Evolutionary conservation across 2,888 invertebrate species (phyloP).

Genomic region (Cremastobaeus sp.): DNA sequence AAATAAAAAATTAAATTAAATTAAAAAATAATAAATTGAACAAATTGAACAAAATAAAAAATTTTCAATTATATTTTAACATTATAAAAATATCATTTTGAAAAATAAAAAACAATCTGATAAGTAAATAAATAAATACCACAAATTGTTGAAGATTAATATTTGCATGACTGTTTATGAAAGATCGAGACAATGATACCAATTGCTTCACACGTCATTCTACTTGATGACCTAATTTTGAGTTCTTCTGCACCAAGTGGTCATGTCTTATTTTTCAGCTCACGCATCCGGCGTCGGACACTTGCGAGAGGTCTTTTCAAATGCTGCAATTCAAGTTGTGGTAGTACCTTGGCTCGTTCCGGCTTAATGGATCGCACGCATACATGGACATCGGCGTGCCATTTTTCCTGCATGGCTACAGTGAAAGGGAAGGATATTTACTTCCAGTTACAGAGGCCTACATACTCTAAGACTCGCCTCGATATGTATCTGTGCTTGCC

Average conservation of each 20-base stretch:
- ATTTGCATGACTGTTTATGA: no score
- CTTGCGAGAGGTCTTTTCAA: constrained; percentile 48
- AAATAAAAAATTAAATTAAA: no score
- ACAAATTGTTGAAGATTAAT: no score
- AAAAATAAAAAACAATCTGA: no score
- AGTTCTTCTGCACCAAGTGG: constrained; percentile 33
- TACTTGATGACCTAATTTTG: constrained; percentile 45
- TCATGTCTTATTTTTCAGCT: constrained; percentile 48
- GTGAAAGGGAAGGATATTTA: constrained; percentile 71
- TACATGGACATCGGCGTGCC: constrained; percentile 44
- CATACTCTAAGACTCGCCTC: constrained; percentile 59
- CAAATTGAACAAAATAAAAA: no score
- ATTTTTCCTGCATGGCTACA: constrained; percentile 65
- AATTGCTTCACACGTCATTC: constrained; percentile 41
- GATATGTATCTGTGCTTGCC: constrained; percentile 30
- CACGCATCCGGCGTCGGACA: constrained; percentile 51
- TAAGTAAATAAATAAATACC: no score
- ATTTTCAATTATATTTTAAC: no score
- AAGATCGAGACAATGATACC: constrained; percentile 43
- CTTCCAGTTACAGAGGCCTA: constrained; percentile 63
- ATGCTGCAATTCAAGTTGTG: constrained; percentile 31
- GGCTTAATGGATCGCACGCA: constrained; percentile 66
- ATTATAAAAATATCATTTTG: no score
- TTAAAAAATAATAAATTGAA: no score
- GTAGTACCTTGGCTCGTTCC: constrained; percentile 64